phyloP scores from a whole-genome alignment of 2,113 vertebrate species.

The Phylloscopus trochiloides region DNA sequence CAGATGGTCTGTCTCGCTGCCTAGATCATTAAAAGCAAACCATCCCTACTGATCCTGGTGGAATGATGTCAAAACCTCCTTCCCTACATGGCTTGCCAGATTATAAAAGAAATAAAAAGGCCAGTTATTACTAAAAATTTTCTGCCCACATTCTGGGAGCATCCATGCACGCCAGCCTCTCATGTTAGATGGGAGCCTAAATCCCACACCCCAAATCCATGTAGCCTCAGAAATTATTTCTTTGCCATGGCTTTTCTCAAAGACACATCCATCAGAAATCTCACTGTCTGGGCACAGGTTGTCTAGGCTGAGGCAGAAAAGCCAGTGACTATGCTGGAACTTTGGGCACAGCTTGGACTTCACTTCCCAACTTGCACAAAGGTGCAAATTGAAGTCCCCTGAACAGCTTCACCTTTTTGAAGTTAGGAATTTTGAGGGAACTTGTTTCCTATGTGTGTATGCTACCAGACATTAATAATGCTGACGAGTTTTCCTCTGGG shows the following conservation, averaged over 20 bases:
- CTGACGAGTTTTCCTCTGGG: not conserved
- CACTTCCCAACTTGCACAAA: not conserved
- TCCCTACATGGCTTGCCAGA: conserved; percentile 1
- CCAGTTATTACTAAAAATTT: not conserved
- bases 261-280: not conserved
- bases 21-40: conserved; percentile 56
- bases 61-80: conserved; percentile 45
- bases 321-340: not conserved
- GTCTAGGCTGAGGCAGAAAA: not conserved
- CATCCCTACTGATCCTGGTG: conserved; percentile 20
- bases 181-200: not conserved
- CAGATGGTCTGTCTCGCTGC: conserved; percentile 59
- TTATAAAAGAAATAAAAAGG: conserved; percentile 19
- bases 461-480: not conserved
- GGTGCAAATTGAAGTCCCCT: not conserved
- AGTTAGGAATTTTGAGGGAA: not conserved
- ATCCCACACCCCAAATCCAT: not conserved
- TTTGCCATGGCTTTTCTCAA: not conserved
- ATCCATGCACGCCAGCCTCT: not conserved
- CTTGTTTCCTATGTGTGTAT: not conserved
- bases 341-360: not conserved
- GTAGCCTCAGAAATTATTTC: not conserved
- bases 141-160: not conserved
- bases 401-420: not conserved
- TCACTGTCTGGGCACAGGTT: not conserved